Evolutionary conservation across 2,888 invertebrate species (phyloP), one percentile per base, ranked within the genome.

Genomic region (Calephelis perditalis): DNA sequence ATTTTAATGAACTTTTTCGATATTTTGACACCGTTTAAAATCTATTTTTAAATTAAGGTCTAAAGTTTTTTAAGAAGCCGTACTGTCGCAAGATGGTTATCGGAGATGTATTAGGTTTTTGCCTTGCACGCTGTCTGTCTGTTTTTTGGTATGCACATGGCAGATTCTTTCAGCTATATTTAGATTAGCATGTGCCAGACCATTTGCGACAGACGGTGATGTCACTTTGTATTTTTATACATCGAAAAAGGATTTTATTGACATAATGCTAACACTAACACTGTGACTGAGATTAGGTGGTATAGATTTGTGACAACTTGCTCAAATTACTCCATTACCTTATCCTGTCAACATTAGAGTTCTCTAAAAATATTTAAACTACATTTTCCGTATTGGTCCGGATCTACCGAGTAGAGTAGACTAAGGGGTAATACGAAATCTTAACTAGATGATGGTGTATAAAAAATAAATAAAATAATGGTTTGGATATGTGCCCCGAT

Each of bases 141-240:
- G 73, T 76, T 81, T 81, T 84, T 81, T 77, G 71, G 71, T 71
- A 70, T 83, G 76, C 87, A 87, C 82, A 87, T 86, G 87, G 84
- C 79, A 77, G 78, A 82, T 79, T 81, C 73, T 77, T 77, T 77
- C 68, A 74, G 84, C 81, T 86, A 88, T 87, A 89, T 86, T 83
- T 78, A 78, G 81, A 73, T 79, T 79, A 76, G 86, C 86, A 86
- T 86, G 84, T 87, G 87, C 84, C 73, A 72, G 77, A 75, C 76
- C 81, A 79, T 82, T 82, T 75, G 84, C 82, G 77, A 76, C 86
- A 86, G 82, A 82, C 82, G 84, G 78, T 88, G 87, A 89, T 87
- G 86, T 90, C 89, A 87, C 75, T 79, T 71, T 81, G 82, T 78
- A 78, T 79, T 85, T 84, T 76, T 72, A 75, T 78, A 76, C 73